Conservation (phyloP, 2,797 vertebrate species). For the Hypotaenidia philippensis region DNA sequence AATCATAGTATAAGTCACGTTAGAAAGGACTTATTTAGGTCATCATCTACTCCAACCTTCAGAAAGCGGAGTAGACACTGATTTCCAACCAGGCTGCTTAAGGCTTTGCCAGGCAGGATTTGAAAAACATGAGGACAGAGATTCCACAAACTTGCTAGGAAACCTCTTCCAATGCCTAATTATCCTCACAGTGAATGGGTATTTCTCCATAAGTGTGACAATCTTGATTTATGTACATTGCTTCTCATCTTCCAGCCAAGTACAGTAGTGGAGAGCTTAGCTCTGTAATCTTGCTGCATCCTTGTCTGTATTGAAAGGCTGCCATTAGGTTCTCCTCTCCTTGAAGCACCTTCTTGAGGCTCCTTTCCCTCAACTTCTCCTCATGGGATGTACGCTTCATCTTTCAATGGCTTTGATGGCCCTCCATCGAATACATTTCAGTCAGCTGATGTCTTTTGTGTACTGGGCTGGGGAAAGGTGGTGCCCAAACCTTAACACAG, state of each 20-base stretch:
- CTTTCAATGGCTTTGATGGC: background rate
- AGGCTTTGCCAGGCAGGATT: background rate
- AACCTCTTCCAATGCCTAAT: background rate
- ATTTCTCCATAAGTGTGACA: background rate
- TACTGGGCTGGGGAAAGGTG: background rate
- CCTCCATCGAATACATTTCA: background rate
- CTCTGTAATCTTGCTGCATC: background rate
- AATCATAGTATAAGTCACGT: background rate
- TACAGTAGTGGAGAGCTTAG: background rate
- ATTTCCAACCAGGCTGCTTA: background rate
- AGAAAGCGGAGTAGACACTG: background rate
- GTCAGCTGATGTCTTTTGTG: background rate
- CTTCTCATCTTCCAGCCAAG: background rate
- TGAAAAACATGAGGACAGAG: background rate
- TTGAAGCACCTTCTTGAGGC: background rate
- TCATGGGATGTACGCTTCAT: accelerated
- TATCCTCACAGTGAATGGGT: background rate
- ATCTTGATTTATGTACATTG: background rate
- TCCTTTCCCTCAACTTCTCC: background rate
- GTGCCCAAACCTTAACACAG: background rate
- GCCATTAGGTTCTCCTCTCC: background rate
- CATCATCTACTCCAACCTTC: background rate
- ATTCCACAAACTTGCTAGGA: background rate
- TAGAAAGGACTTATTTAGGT: background rate
- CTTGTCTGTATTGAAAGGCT: background rate